Evolutionary conservation across 2,888 invertebrate species (phyloP).

Genomic region (Harpalus rufipes): DNA sequence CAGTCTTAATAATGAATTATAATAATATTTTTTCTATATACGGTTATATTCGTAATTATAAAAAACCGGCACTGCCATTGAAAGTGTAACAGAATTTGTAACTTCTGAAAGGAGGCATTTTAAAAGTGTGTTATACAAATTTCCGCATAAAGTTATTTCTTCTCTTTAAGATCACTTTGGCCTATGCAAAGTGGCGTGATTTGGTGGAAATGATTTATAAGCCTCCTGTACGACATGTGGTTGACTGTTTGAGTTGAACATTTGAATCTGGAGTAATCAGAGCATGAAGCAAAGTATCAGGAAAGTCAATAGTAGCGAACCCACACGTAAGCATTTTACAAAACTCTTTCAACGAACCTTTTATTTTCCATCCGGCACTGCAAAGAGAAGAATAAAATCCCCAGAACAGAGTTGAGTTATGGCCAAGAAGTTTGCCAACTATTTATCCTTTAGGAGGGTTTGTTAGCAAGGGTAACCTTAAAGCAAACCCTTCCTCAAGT

Average conservation of each 20-base stretch:
- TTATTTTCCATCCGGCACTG: conserved; percentile 58
- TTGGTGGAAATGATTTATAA: conserved; percentile 42
- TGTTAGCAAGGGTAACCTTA: conserved; percentile 18
- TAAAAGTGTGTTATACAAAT: neutral
- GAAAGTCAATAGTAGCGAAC: conserved; percentile 52
- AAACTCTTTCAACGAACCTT: conserved; percentile 55
- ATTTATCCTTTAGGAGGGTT: conserved; percentile 64
- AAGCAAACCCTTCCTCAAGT: conserved; percentile 15
- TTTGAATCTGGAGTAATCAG: conserved; percentile 39
- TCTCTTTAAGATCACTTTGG: neutral
- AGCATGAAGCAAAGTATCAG: conserved; percentile 44
- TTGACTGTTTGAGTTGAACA: conserved; percentile 39
- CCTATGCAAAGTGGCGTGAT: neutral
- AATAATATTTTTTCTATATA: no score
- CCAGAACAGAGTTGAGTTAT: conserved; percentile 59
- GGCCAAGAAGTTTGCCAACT: conserved; percentile 58
- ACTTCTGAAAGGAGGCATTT: neutral
- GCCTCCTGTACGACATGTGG: conserved; percentile 38
- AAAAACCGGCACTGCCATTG: no score
- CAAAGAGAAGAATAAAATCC: conserved; percentile 44
- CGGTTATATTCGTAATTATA: no score
- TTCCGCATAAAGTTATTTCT: conserved; percentile 3
- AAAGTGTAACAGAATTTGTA: no score
- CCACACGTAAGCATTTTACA: conserved; percentile 62
- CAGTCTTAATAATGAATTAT: no score